A percentile compares a stretch with the other conserved stretches of the same genome.
Conservation (phyloP, 2,888 invertebrate species). For the Ochropacha duplaris region DNA sequence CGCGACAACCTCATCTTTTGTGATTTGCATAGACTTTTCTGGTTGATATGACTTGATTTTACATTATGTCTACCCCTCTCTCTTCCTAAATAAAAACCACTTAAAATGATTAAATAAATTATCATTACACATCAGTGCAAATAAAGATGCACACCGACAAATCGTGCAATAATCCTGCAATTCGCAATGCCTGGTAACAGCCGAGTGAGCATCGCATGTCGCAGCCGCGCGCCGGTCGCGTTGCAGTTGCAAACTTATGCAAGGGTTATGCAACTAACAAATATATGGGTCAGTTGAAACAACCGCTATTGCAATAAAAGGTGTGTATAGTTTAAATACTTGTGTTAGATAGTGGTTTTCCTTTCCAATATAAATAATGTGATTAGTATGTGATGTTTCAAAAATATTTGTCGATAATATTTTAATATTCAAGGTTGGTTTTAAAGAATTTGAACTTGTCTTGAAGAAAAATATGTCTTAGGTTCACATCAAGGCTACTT, state of each 20-base stretch:
- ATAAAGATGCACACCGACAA: conserved; percentile 19
- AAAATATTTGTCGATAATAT: background rate
- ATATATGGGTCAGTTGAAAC: conserved; percentile 51
- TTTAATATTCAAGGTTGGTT: background rate
- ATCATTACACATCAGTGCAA: background rate
- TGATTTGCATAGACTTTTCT: no score
- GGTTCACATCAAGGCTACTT: background rate
- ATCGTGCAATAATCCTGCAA: conserved; percentile 46
- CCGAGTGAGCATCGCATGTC: conserved; percentile 65
- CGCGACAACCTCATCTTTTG: no score
- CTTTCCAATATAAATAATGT: background rate
- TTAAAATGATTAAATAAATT: no score
- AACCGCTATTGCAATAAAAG: conserved; percentile 28
- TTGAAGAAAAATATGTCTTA: no score
- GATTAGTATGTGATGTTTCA: background rate
- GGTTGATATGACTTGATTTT: no score
- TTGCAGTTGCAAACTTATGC: conserved; percentile 44
- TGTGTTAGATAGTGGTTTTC: background rate
- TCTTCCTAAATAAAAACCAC: no score
- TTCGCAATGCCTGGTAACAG: conserved; percentile 41
- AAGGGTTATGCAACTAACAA: conserved; percentile 50
- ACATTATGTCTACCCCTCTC: no score
- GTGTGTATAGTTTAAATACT: conserved; percentile 16
- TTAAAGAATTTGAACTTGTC: no score
- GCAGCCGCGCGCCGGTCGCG: conserved; percentile 16